Evolutionary conservation across 2,113 vertebrate species (phyloP), one percentile per base, ranked within the genome.

Genomic region (Sceloporus tristichus): DNA sequence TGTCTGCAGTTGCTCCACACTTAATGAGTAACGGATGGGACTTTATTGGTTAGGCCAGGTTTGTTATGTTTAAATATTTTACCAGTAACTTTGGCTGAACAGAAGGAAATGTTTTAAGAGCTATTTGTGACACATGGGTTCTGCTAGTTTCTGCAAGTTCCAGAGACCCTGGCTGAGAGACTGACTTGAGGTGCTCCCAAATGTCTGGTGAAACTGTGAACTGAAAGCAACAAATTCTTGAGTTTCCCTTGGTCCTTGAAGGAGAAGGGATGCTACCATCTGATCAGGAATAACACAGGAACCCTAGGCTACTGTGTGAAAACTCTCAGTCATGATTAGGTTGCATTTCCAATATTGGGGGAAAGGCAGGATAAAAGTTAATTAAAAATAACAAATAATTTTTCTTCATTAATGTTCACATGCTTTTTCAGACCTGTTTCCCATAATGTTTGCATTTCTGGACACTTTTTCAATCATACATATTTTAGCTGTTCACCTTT

Each of bases 61-160:
- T 91, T 92, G 25, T 79, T 89, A 38, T 78, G 87, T 90, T 89
- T 48, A 76, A 88, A 83, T 70, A 2, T 92, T 89, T 90, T 92
- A 85, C 75, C 74, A 90, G 23, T 42, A 86, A 89, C 82, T 90
- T 82, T 87, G 23, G 19, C 90, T 76, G 71, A 71, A 90, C 90
- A 83, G 66, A 71, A 71, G 42, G 21, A 56, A 82, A 85, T 75
- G 14, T 85, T 94, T 92, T 85, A 94, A 92, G 85, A 93, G 75
- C 74, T n/a, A 80, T 84, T 91, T 82, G 80, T 90, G 87, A 87
- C 85, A 85, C 2, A 7, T 27, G 34, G 19, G 13, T 21, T 1
- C 21, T 70, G 56, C 25, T 68, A 13, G 40, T 54, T 86, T 87
- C 54, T 88, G 29, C 7, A 68, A 27, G 42, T 29, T 76, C 40